Conservation (phyloP, 2,888 invertebrate genomes). For the Dioctria linearis region DNA sequence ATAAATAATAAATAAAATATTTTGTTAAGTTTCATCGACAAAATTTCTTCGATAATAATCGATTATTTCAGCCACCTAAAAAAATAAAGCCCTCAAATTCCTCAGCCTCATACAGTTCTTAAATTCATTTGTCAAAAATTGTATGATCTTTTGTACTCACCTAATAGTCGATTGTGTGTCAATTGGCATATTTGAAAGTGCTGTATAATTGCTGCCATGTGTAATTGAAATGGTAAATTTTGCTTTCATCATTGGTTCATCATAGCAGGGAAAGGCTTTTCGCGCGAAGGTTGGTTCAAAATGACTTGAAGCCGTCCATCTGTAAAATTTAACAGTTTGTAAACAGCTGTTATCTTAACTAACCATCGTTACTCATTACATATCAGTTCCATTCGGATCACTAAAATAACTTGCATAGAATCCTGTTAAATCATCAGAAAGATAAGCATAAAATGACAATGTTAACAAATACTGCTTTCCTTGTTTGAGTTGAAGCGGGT, state of each 20-base stretch:
- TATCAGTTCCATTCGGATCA: conserved; percentile 61
- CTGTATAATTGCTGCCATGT: conserved; percentile 70
- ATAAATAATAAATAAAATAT: no score
- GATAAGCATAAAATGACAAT: conserved; percentile 74
- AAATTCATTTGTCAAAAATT: no score
- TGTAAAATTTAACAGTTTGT: neutral
- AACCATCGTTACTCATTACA: no score
- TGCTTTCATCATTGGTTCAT: conserved; percentile 81
- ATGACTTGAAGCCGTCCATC: conserved; percentile 70
- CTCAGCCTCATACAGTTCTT: no score
- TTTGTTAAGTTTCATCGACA: no score
- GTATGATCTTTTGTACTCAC: neutral
- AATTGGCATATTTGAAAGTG: conserved; percentile 69
- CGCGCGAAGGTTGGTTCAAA: conserved; percentile 79
- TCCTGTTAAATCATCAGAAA: conserved; percentile 74
- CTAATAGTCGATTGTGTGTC: conserved; percentile 55
- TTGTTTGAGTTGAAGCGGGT: conserved; percentile 53
- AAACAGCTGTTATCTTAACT: no score
- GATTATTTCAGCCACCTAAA: no score
- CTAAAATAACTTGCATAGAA: conserved; percentile 76
- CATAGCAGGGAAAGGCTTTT: conserved; percentile 83
- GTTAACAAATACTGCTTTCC: conserved; percentile 65
- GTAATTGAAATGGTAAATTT: conserved; percentile 77
- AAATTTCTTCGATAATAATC: no score
- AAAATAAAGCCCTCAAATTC: no score